These are phyloP conservation scores for Ecdyonurus torrentis DNA, from an alignment of 2,888 invertebrate genomes.

Conservation along the genomic window DNA sequence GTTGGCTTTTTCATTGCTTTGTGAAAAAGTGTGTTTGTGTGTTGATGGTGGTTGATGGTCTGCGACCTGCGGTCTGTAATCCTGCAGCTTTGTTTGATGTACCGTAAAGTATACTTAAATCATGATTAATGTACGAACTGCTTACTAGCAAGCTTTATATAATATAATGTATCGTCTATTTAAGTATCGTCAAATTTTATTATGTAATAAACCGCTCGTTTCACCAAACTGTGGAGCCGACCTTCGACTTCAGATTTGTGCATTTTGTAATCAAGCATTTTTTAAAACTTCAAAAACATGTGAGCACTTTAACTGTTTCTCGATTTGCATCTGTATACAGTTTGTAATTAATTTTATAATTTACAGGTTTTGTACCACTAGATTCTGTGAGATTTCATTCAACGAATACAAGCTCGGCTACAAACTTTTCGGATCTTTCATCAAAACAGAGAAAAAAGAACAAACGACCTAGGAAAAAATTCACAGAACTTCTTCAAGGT, in stretches of 20 bases:
- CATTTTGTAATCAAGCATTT: constrained; percentile 21
- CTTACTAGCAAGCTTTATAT: too few relatives aligned
- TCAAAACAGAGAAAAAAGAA: constrained; percentile 28
- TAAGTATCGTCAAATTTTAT: constrained; percentile 18
- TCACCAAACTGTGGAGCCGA: constrained; percentile 13
- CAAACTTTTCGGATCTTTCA: constrained; percentile 22
- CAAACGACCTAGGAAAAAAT: constrained; percentile 35
- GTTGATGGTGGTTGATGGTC: too few relatives aligned
- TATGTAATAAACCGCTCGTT: constrained; percentile 18
- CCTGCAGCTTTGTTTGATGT: too few relatives aligned
- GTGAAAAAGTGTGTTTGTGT: too few relatives aligned
- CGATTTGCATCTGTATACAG: too few relatives aligned
- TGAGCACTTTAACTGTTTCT: too few relatives aligned
- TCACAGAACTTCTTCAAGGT: constrained; percentile 54
- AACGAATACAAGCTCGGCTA: constrained; percentile 17
- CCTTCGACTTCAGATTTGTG: constrained; percentile 17
- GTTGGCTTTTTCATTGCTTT: too few relatives aligned
- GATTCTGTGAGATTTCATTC: constrained; percentile 14
- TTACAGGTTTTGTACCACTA: constrained; percentile 13
- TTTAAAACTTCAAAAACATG: constrained; percentile 10
- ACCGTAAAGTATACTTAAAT: too few relatives aligned
- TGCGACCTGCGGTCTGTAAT: too few relatives aligned
- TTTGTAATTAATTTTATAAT: too few relatives aligned
- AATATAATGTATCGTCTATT: constrained; percentile 23
- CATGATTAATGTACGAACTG: too few relatives aligned